Evolutionary conservation across 2,888 invertebrate species (phyloP).

Genomic region (Caenorhabditis sp.): DNA sequence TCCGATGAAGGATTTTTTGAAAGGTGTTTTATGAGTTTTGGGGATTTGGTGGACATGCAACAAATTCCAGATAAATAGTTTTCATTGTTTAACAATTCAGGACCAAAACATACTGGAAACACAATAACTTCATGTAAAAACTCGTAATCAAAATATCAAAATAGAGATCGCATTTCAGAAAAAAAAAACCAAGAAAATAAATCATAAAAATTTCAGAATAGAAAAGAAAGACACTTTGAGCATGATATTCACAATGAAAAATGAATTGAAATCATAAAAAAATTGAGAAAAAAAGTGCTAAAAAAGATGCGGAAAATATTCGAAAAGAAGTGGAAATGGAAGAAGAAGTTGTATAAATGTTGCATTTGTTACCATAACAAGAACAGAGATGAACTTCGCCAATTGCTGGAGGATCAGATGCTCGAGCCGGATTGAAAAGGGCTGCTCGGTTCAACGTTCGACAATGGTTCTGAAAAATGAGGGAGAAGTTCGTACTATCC

Average conservation of each 20-base stretch:
- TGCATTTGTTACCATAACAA: conserved; percentile 63
- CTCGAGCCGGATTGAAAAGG: conserved; percentile 64
- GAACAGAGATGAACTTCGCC: conserved; percentile 66
- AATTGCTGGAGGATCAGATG: conserved; percentile 52
- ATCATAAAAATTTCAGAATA: background rate
- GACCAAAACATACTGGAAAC: no score
- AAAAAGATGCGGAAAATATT: conserved; percentile 1
- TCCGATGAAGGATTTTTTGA: no score
- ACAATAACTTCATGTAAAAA: no score
- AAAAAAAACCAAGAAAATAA: background rate
- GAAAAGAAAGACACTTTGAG: conserved; percentile 14
- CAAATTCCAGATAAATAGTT: no score
- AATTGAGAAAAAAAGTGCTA: conserved; percentile 2
- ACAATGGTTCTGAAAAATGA: conserved; percentile 49
- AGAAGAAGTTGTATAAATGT: conserved; percentile 11
- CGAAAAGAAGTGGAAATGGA: background rate
- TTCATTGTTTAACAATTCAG: no score
- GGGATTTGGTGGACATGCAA: no score
- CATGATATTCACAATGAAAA: conserved; percentile 17
- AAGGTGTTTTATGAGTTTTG: no score
- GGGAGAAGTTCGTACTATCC: no score
- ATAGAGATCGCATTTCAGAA: background rate
- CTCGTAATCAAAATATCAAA: background rate
- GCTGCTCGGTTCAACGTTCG: conserved; percentile 58
- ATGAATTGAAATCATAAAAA: background rate